Conservation (phyloP, 2,888 invertebrate species). For the Lithophane leautieri region DNA sequence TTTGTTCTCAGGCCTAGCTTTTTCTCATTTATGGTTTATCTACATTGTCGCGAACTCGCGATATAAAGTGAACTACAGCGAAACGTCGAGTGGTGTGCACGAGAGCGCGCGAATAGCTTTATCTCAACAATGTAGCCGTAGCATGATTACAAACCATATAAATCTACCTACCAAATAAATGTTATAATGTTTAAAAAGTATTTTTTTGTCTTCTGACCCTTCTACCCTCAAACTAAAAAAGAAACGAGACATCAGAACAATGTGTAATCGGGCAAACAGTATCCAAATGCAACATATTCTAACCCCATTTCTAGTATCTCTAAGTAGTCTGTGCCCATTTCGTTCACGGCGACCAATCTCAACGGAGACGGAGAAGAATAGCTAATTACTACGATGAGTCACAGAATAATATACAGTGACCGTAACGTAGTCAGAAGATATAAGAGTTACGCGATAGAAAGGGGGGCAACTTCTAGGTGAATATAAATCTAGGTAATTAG, state of each 20-base stretch:
- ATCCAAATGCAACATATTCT: background rate
- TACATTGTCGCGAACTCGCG: background rate
- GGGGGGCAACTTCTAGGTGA: too few relatives aligned
- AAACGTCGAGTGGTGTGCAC: background rate
- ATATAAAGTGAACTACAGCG: background rate
- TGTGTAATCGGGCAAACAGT: background rate
- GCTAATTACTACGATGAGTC: too few relatives aligned
- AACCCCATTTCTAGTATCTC: background rate
- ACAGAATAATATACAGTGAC: too few relatives aligned
- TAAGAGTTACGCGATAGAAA: too few relatives aligned
- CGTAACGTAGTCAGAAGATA: too few relatives aligned
- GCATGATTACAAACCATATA: conserved; percentile 4
- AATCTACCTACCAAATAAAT: conserved; percentile 32
- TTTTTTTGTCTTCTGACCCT: background rate
- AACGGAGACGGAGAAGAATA: background rate
- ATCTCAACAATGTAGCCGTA: background rate
- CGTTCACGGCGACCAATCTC: background rate
- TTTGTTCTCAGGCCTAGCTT: conserved; percentile 24
- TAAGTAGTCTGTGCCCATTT: too few relatives aligned
- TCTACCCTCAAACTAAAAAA: background rate
- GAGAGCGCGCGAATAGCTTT: background rate
- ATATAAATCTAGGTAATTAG: too few relatives aligned
- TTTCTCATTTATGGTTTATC: background rate
- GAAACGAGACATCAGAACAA: background rate
- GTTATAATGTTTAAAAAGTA: conserved; percentile 6